phyloP scores from a whole-genome alignment of 2,888 invertebrate genomes.

The Phymatocera aterrima region DNA sequence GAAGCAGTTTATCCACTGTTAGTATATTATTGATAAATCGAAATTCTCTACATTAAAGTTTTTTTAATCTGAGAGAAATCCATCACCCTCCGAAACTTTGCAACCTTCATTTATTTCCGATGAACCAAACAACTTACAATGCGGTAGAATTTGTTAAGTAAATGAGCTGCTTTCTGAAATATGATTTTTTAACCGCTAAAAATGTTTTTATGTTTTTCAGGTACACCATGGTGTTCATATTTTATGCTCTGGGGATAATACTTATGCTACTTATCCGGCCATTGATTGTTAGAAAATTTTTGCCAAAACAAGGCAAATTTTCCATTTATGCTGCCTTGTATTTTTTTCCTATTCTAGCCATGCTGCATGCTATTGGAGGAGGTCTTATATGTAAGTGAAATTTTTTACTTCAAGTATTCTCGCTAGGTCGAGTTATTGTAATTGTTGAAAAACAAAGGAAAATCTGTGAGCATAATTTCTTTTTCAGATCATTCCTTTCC shows the following conservation, averaged over 20 bases:
- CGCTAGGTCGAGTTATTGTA: not conserved
- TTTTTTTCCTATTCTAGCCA: constrained; percentile 91
- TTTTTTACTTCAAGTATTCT: not conserved
- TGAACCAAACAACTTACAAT: not conserved
- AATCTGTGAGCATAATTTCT: constrained; percentile 49
- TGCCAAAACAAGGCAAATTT: constrained; percentile 83
- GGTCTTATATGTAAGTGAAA: constrained; percentile 90
- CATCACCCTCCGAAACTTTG: not conserved
- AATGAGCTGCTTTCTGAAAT: not conserved
- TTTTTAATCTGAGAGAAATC: not conserved
- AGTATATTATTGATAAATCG: constrained; percentile 67
- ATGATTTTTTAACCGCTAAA: constrained; percentile 44
- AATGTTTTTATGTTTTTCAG: constrained; percentile 76
- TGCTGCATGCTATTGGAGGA: constrained; percentile 92
- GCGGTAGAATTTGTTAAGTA: not conserved
- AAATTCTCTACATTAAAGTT: not conserved
- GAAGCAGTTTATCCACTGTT: constrained; percentile 99
- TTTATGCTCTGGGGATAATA: constrained; percentile 89
- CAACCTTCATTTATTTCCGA: not conserved
- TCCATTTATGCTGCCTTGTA: constrained; percentile 96
- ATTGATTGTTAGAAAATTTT: constrained; percentile 81
- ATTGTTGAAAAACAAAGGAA: constrained; percentile 43
- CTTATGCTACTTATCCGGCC: constrained; percentile 89
- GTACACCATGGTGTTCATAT: constrained; percentile 93
- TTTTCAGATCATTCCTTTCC: constrained; percentile 95